A percentile compares a stretch with the other conserved stretches of the same genome.
phyloP scores from a whole-genome alignment of 1,140 invertebrate species.

The Pararge aegeria region DNA sequence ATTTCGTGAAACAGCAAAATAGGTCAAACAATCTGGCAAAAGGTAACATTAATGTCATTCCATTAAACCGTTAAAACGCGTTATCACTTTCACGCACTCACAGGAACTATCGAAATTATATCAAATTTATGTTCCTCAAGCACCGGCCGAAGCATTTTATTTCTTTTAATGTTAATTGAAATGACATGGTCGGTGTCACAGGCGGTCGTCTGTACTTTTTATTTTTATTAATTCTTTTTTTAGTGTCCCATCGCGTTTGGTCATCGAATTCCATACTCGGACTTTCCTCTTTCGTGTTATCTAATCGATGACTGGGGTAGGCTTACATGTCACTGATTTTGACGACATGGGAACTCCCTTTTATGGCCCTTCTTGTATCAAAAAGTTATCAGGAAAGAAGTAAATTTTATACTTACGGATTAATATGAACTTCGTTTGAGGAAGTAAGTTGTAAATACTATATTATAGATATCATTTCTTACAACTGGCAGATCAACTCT shows the following conservation, averaged over 20 bases:
- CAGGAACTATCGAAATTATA: slow-evolving; percentile 53
- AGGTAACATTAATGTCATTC: slow-evolving; percentile 11
- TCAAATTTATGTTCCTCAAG: slow-evolving; percentile 54
- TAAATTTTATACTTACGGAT: too few relatives aligned
- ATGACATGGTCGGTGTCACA: slow-evolving; percentile 59
- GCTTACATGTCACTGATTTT: slow-evolving; percentile 45
- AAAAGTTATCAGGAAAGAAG: not conserved
- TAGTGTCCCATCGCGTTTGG: slow-evolving; percentile 49
- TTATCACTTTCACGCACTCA: slow-evolving; percentile 50
- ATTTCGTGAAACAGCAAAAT: not conserved
- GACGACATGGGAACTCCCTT: slow-evolving; percentile 22
- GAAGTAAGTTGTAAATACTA: not conserved
- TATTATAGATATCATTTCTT: too few relatives aligned
- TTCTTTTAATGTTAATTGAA: slow-evolving; percentile 71
- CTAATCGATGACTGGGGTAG: slow-evolving; percentile 41
- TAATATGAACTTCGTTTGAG: not conserved
- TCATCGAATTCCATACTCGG: slow-evolving; percentile 56
- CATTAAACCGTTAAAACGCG: slow-evolving; percentile 20
- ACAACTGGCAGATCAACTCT: too few relatives aligned
- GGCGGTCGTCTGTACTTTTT: slow-evolving; percentile 47
- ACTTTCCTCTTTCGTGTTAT: slow-evolving; percentile 67
- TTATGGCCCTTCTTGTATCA: slow-evolving; percentile 3
- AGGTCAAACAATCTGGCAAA: slow-evolving; percentile 19
- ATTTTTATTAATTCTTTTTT: slow-evolving; percentile 62
- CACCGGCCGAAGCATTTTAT: slow-evolving; percentile 48